Percentiles rank a stretch among this genome's conserved stretches.
Evolutionary conservation across 2,113 vertebrate species (phyloP).

Genomic region (Bambusicola thoracicus): DNA sequence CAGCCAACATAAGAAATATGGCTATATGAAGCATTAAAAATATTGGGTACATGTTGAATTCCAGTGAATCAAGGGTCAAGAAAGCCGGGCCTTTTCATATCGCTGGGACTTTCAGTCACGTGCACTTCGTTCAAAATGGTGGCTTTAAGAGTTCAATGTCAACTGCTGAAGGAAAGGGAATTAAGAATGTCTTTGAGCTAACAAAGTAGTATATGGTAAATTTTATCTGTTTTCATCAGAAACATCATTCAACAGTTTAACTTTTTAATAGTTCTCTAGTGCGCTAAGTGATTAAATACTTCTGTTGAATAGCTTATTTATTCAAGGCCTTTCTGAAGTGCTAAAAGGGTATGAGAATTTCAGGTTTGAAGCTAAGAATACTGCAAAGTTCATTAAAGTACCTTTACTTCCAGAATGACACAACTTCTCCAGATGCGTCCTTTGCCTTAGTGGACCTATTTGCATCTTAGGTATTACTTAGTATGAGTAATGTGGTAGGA

Average conservation of each 20-base stretch:
- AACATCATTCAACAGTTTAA: not conserved
- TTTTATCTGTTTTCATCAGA: not conserved
- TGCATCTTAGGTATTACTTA: conserved; percentile 66
- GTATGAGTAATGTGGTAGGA: conserved; percentile 61
- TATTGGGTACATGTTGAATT: not conserved
- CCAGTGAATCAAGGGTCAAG: not conserved
- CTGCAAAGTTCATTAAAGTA: conserved; percentile 43
- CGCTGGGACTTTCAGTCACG: not conserved
- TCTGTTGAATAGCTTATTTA: conserved; percentile 15
- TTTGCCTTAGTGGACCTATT: conserved; percentile 58
- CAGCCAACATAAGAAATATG: rapidly evolving
- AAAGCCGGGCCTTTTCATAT: not conserved
- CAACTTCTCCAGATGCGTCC: conserved; percentile 67
- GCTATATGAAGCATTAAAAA: not conserved
- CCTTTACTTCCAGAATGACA: not conserved
- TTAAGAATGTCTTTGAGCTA: not conserved
- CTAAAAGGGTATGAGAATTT: conserved; percentile 23
- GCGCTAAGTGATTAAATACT: not conserved
- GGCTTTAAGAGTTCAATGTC: rapidly evolving
- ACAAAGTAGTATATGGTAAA: not conserved
- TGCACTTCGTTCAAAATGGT: not conserved
- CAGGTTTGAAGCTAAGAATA: not conserved
- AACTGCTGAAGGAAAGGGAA: not conserved
- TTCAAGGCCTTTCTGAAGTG: conserved; percentile 20
- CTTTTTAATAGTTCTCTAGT: not conserved